phyloP scores from a whole-genome alignment of 2,113 vertebrate species.

The Xenopus laevis region DNA sequence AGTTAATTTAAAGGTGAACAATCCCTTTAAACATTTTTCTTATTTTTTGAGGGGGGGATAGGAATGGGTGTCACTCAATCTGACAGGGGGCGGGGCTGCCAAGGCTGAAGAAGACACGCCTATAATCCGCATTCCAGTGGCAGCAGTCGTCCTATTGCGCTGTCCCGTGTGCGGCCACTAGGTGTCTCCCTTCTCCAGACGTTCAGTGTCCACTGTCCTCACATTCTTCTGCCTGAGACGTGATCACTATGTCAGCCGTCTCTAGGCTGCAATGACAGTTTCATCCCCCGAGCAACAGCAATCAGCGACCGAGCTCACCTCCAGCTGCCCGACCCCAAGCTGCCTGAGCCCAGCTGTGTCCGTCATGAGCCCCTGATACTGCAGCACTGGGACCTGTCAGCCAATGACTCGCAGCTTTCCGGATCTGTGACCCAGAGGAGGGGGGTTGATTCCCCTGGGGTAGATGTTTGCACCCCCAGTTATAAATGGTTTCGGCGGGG shows the following conservation, averaged over 20 bases:
- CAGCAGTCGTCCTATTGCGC: too few relatives aligned
- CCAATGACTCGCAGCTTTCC: background rate
- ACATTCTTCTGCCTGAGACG: conserved; percentile 44
- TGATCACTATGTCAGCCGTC: conserved; percentile 54
- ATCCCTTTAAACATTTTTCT: too few relatives aligned
- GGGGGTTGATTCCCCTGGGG: conserved; percentile 8
- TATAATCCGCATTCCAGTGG: too few relatives aligned
- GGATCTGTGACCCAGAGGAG: conserved; percentile 22
- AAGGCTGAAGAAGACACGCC: too few relatives aligned
- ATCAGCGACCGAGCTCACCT: conserved; percentile 31
- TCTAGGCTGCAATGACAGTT: conserved; percentile 41
- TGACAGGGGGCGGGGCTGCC: too few relatives aligned
- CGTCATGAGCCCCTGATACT: conserved; percentile 10
- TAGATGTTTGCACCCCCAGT: conserved; percentile 1
- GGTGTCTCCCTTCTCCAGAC: conserved; percentile 40
- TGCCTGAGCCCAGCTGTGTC: conserved; percentile 15
- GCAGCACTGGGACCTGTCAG: background rate
- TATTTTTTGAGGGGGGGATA: too few relatives aligned
- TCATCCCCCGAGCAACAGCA: conserved; percentile 37
- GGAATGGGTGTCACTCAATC: too few relatives aligned
- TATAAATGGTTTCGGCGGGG: conserved; percentile 39
- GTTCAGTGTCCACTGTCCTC: conserved; percentile 10
- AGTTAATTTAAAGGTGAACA: too few relatives aligned
- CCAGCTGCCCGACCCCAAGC: conserved; percentile 4
- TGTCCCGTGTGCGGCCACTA: conserved; percentile 9